These are phyloP conservation scores for Colletes gigas DNA, from an alignment of 1,140 invertebrate genomes.

Conservation along the genomic window DNA sequence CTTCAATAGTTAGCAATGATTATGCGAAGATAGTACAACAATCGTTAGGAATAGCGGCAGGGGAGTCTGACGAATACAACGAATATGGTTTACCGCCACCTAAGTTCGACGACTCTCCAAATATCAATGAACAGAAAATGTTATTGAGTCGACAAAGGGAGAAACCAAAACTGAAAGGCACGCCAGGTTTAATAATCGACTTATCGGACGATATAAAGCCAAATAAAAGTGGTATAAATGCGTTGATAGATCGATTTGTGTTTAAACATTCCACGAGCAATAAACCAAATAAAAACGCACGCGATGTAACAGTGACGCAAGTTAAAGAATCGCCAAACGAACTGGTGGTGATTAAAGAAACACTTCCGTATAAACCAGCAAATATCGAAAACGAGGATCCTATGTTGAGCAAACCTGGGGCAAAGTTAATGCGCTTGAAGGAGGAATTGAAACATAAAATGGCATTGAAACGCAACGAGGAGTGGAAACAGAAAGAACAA, in stretches of 20 bases:
- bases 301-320: constrained; percentile 76
- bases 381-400: constrained; percentile 64
- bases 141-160: constrained; percentile 58
- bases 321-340: constrained; percentile 75
- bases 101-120: constrained; percentile 40
- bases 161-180: constrained; percentile 82
- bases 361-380: constrained; percentile 71
- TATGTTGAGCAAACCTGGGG: constrained; percentile 83
- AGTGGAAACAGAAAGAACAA: constrained; percentile 83
- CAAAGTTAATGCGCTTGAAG: constrained; percentile 83
- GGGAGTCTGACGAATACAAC: constrained; percentile 22
- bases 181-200: constrained; percentile 84
- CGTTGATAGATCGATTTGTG: constrained; percentile 84
- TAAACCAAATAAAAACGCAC: constrained; percentile 77
- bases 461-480: constrained; percentile 82
- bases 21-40: constrained; percentile 14
- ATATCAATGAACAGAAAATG: constrained; percentile 46
- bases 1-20: not conserved
- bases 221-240: constrained; percentile 79
- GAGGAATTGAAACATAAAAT: constrained; percentile 85
- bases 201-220: constrained; percentile 78
- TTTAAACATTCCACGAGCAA: constrained; percentile 81
- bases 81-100: constrained; percentile 51
- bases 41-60: not conserved
- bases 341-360: constrained; percentile 51